Base-by-base conservation (phyloP, 1,140 invertebrate species). In the Lepidurus packardi region DNA sequence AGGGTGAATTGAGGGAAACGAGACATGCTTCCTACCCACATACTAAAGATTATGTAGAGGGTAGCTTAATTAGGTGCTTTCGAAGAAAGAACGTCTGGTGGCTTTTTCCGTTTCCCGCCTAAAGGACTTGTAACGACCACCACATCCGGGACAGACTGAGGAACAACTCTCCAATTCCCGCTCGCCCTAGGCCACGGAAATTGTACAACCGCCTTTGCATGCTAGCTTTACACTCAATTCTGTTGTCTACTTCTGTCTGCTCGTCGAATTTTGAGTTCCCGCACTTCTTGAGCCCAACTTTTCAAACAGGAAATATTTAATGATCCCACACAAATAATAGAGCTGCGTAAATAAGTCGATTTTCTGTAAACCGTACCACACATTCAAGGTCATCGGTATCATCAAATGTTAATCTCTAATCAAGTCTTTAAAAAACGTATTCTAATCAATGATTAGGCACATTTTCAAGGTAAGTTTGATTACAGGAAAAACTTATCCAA, bases 61-160 rank as follows among this genome's bases (percentile, higher is more conserved):
- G 16, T 65, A 21, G 13, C 16, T 16, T 65, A 65, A 65, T 65
- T 65, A 16, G 13, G 13, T 3, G 53, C 53, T 65, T 65, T 21
- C 53, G 21, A 65, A 65, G 53, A 65, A 65, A 65, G 8, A 65
- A 34, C 16, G 53, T 65, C 53, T 65, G 53, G 53, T 65, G 53
- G 53, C 16, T 21, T 65, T 65, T 65, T 65, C 53, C 53, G 53
- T 65, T 65, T 65, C 53, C 53, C 53, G 53, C 53, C 53, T 65
- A 65, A 65, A 65, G 16, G 53, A 65, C 53, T 65, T 21, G 45
- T 65, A 65, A 65, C 53, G 53, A 65, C 53, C 53, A 65, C 53
- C 53, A 65, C 53, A 65, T 65, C 53, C 53, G 53, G 53, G 53
- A 65, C 47, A 65, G 21, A 21, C 53, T 65, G 53, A 7, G 16